Evolutionary conservation across 92 coral and sea anemone species (phyloP).

Genomic region (Actinernus sp.): DNA sequence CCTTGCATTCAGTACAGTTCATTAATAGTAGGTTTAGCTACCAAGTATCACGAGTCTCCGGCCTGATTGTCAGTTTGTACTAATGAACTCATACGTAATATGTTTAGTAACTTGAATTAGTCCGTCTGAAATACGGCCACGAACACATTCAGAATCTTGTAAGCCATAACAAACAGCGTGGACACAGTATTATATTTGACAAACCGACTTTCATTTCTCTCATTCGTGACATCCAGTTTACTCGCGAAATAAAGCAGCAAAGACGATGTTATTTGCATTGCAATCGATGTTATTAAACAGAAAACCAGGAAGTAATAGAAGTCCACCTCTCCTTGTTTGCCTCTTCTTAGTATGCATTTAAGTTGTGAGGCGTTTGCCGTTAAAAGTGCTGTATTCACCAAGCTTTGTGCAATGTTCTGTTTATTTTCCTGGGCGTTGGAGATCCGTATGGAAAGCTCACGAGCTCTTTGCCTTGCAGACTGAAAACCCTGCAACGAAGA

Average conservation of each 20-base stretch:
- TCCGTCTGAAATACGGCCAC: conserved; percentile 49
- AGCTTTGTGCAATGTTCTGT: conserved; percentile 40
- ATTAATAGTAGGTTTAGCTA: too few species aligned
- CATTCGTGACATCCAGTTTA: conserved; percentile 20
- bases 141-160: conserved; percentile 30
- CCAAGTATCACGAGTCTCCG: too few species aligned
- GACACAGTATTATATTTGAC: conserved; percentile 12
- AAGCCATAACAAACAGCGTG: conserved; percentile 24
- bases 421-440: conserved; percentile 23
- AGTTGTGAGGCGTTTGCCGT: conserved; percentile 42
- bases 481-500: too few species aligned
- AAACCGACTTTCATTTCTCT: conserved; percentile 13
- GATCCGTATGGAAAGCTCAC: conserved; percentile 20
- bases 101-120: too few species aligned
- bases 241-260: conserved; percentile 27
- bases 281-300: conserved; percentile 22
- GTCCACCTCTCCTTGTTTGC: conserved; percentile 25
- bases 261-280: conserved; percentile 25
- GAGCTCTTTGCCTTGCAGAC: conserved; percentile 31
- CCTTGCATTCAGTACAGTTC: too few species aligned
- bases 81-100: too few species aligned
- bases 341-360: conserved; percentile 23
- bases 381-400: conserved; percentile 26
- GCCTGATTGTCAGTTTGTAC: too few species aligned
- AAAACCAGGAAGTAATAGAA: conserved; percentile 29